Base-by-base conservation (phyloP, 2,888 invertebrate genomes). In the Leucozona laternaria region DNA sequence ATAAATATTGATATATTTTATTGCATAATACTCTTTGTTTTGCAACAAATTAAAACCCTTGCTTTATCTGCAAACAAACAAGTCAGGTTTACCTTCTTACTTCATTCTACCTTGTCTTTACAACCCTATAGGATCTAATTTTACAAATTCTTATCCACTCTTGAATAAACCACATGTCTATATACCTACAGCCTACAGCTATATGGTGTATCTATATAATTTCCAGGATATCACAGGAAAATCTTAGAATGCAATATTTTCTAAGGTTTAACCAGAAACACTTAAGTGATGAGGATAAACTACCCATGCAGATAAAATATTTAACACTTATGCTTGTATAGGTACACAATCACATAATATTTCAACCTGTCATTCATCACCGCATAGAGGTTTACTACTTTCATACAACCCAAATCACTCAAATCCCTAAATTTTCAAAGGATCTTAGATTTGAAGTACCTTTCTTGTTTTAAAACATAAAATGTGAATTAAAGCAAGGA, bases 221-320 rank as follows among this genome's bases (percentile, higher is more conserved):
- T 48, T 64, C 45, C 15, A 45, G 5, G 4, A 31, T 48, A 45
- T 31, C 17, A 28, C 17, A 64, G 13, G 6, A 25, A 45, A 13
- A 28, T 62, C 22, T 37, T 37, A 13, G 4, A 37, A 37, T 37
- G 13, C 13, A 37, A 25, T 55, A 55, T 5, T 50, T 22, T 4
- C 1, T 50, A 22, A 10, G 2, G 4, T 15, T 25, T 25, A n/a
- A n/a, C 15, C 50, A 15, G 50, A 11, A 68, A 50, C 28, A 48
- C 31, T 48, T 13, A 50, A 50, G 34, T 48, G 66, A 34, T 66
- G 15, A 15, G n/a, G 34, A 48, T 68, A 68, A 68, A 50, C 50
- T 15, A 25, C 20, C 11, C n/a, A 68, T 37, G 50, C 15, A 50
- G 50, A 68, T 68, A 37, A 68, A 20, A 68, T 37, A n/a, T 34